Base-by-base conservation (phyloP, 30 jellyfish, hydroid and myxozoan species). In the Turritopsis dohrnii region DNA sequence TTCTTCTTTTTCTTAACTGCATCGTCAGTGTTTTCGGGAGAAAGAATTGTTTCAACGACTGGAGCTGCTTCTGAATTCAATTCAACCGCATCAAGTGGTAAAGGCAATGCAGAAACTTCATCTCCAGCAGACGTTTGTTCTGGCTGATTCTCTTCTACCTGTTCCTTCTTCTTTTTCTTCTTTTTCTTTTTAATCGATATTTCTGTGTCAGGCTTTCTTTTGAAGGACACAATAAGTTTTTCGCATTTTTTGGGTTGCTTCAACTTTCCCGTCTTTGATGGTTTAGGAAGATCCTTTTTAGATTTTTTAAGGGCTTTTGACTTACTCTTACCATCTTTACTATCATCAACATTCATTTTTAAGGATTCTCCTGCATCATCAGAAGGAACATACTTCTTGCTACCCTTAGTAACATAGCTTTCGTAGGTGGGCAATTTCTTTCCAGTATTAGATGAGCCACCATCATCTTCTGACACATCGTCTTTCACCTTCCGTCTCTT, bases 171-270 rank as follows among this genome's bases (percentile, higher is more conserved):
- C 77, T 69, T 69, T 27, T 69, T 69, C 77, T 69, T 69, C 30
- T 69, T 60, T 23, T 60, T 60, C 73, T 60, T 69, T 69, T 69
- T 69, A 69, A 23, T 69, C 77, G 16, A 8, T 0, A 21, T n/a
- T 27, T 69, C 19, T 69, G 30, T 0, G 16, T 69, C 77, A 41
- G 60, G 60, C 60, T 41, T 41, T 21, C 25, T 23, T 25, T 80
- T 16, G 73, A 71, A 29, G 22, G 72, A n/a, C 84, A 79, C 53
- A 79, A 53, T 29, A 71, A 80, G 52, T 81, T 85, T 66, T 89
- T 89, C 82, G 13, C 80, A 65, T 28, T 79, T 88, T 31, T 81
- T 84, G 72, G 85, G 84, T 73, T 85, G 79, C 80, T 85, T 79
- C 25, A 21, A 5, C 72, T 28, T 74, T 28, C 7, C 83, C 52